Evolutionary conservation across 2,888 invertebrate species (phyloP), one percentile per base, ranked within the genome.

Genomic region (Cephus runcator): DNA sequence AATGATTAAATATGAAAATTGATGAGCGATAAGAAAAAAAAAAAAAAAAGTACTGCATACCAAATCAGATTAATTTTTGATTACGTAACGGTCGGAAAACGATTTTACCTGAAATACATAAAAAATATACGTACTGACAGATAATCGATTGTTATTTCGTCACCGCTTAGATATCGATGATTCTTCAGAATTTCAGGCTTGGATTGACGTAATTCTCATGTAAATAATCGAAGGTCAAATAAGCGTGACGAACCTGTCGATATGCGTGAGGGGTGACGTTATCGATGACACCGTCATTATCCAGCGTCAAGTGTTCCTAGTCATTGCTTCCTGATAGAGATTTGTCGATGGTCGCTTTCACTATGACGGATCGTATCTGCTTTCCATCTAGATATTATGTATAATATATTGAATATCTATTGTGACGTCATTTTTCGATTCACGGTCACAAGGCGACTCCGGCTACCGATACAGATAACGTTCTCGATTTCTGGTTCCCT

Each of bases 291-390:
- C 77, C 79, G 84, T 83, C 83, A 84, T 87, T 85, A 87, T 82
- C 84, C 83, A 79, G 82, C 84, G 83, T 83, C 87, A 81, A 80
- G 83, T 83, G 87, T 86, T 85, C 83, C 82, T 83, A 85, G 83
- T 87, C 85, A 82, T 86, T 88, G 86, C 80, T 82, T 84, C 78
- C 81, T 82, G 83, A 84, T 86, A 81, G 87, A 86, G 86, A 88
- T 87, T 86, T 85, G 88, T 89, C 87, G 86, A 85, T 82, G 84
- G 84, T 85, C 84, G 84, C 83, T 82, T 83, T 82, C 82, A 77
- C 83, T 84, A 83, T 84, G 88, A 89, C 88, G 87, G 88, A 89
- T 88, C 84, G 85, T 78, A 76, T 68, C 71, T 71, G 33, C 71
- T 56, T 56, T 23, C 2, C 15, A 56, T 56, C 56, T 56, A 56